A percentile compares a stretch with the other conserved stretches of the same genome.
Conservation (phyloP, 2,888 invertebrate species). For the Drosophila seclusa region DNA sequence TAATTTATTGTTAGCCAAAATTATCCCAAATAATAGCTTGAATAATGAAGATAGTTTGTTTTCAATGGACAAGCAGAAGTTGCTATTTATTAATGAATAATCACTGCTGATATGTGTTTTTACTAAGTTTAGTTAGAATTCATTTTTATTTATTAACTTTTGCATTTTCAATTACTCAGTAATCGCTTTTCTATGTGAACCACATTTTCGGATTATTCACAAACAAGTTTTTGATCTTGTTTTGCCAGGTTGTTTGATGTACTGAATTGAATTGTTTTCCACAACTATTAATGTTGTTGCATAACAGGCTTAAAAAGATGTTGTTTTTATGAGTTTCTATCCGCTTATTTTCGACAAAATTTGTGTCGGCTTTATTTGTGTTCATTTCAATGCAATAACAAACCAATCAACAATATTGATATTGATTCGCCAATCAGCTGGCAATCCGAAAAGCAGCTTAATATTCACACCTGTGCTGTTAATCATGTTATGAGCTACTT, state of each 20-base stretch:
- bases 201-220: not conserved
- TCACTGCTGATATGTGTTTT: not conserved
- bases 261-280: not conserved
- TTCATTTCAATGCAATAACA: conserved; percentile 14
- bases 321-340: conserved; percentile 7
- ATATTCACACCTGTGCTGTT: conserved; percentile 41
- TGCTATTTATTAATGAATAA: not conserved
- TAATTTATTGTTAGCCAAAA: too few species aligned
- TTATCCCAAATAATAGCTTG: not conserved
- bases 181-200: not conserved
- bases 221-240: not conserved
- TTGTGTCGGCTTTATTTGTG: conserved; percentile 10
- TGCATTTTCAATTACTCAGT: not conserved
- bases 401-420: conserved; percentile 28
- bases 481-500: conserved; percentile 22
- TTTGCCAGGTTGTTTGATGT: not conserved
- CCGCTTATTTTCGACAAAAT: conserved; percentile 1
- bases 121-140: not conserved
- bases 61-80: not conserved
- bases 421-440: conserved; percentile 31
- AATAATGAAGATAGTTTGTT: not conserved
- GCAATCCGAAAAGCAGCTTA: conserved; percentile 55
- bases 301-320: not conserved
- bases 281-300: not conserved
- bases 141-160: not conserved